Evolutionary conservation across 2,888 invertebrate genomes (phyloP), one percentile per base, ranked within the genome.

Genomic region (Lasioglossum calceatum): DNA sequence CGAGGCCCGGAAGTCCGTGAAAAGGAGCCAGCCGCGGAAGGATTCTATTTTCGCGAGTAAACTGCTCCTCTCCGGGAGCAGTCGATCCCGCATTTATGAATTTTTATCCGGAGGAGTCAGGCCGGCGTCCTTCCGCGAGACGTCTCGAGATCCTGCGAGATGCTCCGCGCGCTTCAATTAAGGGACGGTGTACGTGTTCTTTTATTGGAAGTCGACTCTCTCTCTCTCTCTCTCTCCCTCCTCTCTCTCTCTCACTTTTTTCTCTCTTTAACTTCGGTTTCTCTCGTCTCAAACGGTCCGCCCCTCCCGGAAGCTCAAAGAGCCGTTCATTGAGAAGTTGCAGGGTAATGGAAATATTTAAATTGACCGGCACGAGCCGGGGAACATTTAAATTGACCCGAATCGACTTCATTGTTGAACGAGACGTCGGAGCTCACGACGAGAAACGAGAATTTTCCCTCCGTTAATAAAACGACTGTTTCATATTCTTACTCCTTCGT

Each of bases 1-100:
- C 70, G 70, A 36, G 54, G 16, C 70, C 70, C 44, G 23, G 77
- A 32, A 77, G 36, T 42, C 76, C 32, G 77, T 44, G 19, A 39
- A 42, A 50, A 50, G 64, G 58, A 50, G 5, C 3, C 16, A 10
- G 67, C 32, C 23, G 16, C 19, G 75, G 23, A 76, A 76, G 71
- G 71, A 61, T 64, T 61, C 61, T 71, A 83, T 76, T 76, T 79
- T 64, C 61, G 27, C 39, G 44, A 54, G 54, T 61, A 67, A 77
- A 58, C 73, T n/a, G 58, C 36, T 47, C 42, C 36, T 19, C 42
- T 8, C 50, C 12, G n/a, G 4, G 27, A 14, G 61, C 27, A 54
- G 42, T 47, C 71, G 73, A 84, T 77, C 23, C 27, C 73, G 73
- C 67, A 81, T 77, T 77, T 81, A 81, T 77, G 81, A 84, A 77